Percentiles rank a stretch among this genome's conserved stretches.
These are phyloP conservation scores for Oncorhynchus gorbuscha DNA, from an alignment of 2,113 vertebrate genomes.

Conservation along the genomic window DNA sequence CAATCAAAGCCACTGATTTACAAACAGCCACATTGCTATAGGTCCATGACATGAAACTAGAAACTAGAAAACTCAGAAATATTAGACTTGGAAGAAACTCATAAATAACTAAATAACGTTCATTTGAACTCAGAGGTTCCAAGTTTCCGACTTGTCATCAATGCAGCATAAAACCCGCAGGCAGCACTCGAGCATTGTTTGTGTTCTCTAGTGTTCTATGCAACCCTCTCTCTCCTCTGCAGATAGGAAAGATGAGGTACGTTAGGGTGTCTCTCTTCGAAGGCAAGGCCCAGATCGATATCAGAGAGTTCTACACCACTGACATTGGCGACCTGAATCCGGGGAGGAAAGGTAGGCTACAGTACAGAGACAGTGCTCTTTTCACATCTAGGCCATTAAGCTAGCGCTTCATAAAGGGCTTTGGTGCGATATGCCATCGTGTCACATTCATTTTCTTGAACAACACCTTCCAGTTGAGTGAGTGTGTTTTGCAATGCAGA, in stretches of 20 bases:
- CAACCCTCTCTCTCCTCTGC: conserved; percentile 22
- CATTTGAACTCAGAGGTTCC: too few species aligned
- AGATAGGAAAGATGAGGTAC: conserved; percentile 89
- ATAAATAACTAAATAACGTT: too few species aligned
- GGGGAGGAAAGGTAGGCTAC: conserved; percentile 79
- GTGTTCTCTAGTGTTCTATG: background rate
- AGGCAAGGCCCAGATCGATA: conserved; percentile 84
- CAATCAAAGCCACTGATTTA: too few species aligned
- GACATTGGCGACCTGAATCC: conserved; percentile 82
- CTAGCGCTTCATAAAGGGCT: conserved; percentile 57
- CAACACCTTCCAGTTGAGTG: conserved; percentile 55
- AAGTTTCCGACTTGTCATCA: too few species aligned
- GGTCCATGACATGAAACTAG: too few species aligned
- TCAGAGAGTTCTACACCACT: conserved; percentile 84
- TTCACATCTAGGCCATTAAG: conserved; percentile 59
- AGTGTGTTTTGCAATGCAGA: conserved; percentile 57
- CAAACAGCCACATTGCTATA: too few species aligned
- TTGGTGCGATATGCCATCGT: conserved; percentile 52
- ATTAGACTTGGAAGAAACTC: too few species aligned
- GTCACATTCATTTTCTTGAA: conserved; percentile 57
- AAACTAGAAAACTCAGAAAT: too few species aligned
- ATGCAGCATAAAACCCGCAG: background rate
- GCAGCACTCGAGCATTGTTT: background rate
- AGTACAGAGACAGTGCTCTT: conserved; percentile 41
- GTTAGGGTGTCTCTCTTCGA: conserved; percentile 85